Percentiles rank a stretch among this genome's conserved stretches.
These are phyloP conservation scores for Cotesia congregata DNA, from an alignment of 2,888 invertebrate species.

Conservation along the genomic window DNA sequence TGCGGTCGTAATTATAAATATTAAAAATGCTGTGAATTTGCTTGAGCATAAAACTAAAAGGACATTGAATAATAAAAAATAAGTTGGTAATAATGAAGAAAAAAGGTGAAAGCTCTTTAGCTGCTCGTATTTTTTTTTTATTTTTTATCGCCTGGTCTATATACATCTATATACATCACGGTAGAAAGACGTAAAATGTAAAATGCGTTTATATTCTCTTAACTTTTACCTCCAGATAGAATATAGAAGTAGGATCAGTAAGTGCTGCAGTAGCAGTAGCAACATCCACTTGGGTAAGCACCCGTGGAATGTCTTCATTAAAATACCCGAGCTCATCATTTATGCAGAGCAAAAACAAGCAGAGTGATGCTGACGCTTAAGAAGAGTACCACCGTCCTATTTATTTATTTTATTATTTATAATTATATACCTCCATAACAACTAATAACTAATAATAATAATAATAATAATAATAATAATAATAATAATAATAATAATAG, in stretches of 20 bases:
- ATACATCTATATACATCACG: constrained; percentile 24
- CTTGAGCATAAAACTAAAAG: constrained; percentile 6
- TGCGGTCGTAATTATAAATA: neutral
- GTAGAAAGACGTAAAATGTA: constrained; percentile 26
- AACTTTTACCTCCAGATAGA: constrained; percentile 11
- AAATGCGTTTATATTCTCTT: constrained; percentile 13
- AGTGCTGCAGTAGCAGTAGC: constrained; percentile 25
- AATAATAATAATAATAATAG: constrained; percentile 35
- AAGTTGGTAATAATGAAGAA: constrained; percentile 39
- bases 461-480: constrained; percentile 5
- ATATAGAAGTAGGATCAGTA: neutral
- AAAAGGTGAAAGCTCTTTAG: constrained; percentile 9
- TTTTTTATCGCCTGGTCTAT: constrained; percentile 9
- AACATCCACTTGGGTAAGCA: constrained; percentile 51
- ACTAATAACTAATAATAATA: constrained; percentile 26
- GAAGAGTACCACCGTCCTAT: constrained; percentile 25
- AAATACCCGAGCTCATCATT: constrained; percentile 66
- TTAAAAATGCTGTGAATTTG: constrained; percentile 6
- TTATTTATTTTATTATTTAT: too few relatives aligned
- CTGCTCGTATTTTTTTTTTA: neutral
- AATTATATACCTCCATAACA: neutral
- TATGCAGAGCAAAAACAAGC: constrained; percentile 66
- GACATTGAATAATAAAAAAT: constrained; percentile 23
- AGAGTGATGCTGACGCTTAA: constrained; percentile 26
- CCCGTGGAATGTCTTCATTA: constrained; percentile 66